These are phyloP conservation scores for Cryptophagus acutangulus DNA, from an alignment of 2,888 invertebrate species.

Conservation along the genomic window DNA sequence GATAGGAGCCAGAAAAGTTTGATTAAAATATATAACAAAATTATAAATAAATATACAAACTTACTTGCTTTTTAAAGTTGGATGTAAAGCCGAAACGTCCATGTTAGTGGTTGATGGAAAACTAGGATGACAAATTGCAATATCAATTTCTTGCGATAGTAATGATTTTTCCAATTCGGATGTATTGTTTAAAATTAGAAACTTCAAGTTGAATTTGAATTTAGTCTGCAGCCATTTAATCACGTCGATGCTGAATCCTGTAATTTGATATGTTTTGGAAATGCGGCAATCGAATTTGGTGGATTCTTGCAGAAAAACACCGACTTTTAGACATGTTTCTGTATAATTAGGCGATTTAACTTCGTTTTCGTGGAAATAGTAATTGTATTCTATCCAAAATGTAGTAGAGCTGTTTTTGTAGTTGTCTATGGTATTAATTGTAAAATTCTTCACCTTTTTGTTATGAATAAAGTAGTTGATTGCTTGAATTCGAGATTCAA, in stretches of 20 bases:
- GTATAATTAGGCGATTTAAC: background rate
- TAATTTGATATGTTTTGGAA: constrained; percentile 1
- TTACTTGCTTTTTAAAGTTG: background rate
- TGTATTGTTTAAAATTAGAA: background rate
- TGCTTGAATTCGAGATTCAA: too few species aligned
- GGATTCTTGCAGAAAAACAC: background rate
- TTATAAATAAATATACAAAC: too few species aligned
- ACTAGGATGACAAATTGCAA: constrained; percentile 3
- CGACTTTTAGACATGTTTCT: constrained; percentile 1
- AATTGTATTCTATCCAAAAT: constrained; percentile 23
- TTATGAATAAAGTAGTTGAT: too few species aligned
- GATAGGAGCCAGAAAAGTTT: too few species aligned
- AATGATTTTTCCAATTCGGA: background rate
- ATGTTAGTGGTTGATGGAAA: constrained; percentile 1
- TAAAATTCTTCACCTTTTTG: too few species aligned
- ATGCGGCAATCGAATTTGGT: constrained; percentile 20
- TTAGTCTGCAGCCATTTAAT: constrained; percentile 18
- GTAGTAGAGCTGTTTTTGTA: too few species aligned
- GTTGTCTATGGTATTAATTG: too few species aligned
- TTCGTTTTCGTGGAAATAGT: constrained; percentile 14
- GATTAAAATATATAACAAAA: too few species aligned
- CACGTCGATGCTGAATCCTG: too few species aligned
- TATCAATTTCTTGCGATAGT: background rate
- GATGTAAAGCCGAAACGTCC: constrained; percentile 2
- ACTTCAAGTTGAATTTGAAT: constrained; percentile 14